phyloP scores from a whole-genome alignment of 2,888 invertebrate genomes.

The Deroplatys truncata region DNA sequence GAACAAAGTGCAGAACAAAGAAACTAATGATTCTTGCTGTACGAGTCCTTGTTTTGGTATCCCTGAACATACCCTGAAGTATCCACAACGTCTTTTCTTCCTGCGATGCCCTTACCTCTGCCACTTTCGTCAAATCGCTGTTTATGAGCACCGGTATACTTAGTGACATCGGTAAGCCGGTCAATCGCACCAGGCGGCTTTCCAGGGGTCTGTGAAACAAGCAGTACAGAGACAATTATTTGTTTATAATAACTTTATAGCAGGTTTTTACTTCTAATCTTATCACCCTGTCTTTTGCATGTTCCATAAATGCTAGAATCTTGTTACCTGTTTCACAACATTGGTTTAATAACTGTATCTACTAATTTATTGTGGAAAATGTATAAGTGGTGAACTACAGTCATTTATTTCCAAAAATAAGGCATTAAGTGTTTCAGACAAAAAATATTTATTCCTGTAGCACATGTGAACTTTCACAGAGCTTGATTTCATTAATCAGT shows the following conservation, averaged over 20 bases:
- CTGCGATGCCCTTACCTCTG: slow-evolving; percentile 81
- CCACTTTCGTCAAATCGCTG: slow-evolving; percentile 81
- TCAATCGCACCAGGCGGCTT: slow-evolving; percentile 56
- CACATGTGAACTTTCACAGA: too few species aligned
- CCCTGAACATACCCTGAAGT: slow-evolving; percentile 77
- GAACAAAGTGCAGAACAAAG: too few species aligned
- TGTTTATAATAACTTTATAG: too few species aligned
- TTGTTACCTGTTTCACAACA: too few species aligned
- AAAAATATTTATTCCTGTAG: too few species aligned
- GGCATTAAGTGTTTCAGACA: too few species aligned
- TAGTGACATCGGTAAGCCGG: slow-evolving; percentile 78
- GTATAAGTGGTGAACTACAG: too few species aligned
- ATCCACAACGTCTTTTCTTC: slow-evolving; percentile 71
- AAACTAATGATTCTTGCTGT: slow-evolving; percentile 54
- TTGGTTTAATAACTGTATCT: too few species aligned
- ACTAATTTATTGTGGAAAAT: too few species aligned
- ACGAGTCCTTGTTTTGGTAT: slow-evolving; percentile 78
- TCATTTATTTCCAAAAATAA: too few species aligned
- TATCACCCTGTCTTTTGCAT: background rate
- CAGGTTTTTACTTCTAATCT: background rate
- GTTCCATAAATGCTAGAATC: too few species aligned
- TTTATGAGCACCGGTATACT: slow-evolving; percentile 84
- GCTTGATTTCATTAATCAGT: too few species aligned
- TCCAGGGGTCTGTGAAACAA: slow-evolving; percentile 40
- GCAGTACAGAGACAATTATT: background rate